Base-by-base conservation (phyloP, 1,140 invertebrate genomes). In the Octopus bimaculoides region DNA sequence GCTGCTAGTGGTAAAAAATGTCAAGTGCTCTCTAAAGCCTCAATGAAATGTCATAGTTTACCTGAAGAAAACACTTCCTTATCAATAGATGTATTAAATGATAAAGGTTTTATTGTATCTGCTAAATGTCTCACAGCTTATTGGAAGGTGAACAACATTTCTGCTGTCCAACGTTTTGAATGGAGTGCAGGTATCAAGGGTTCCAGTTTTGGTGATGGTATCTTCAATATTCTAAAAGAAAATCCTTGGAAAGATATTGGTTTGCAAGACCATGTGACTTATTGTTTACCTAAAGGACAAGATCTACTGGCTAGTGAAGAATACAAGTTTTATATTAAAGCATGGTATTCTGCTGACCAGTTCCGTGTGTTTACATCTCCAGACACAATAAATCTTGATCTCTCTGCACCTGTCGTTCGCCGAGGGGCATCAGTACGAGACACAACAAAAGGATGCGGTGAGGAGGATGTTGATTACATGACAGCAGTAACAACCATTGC, bases 221-320 rank as follows among this genome's bases (percentile, higher is more conserved):
- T 86, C 52, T 84, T 82, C 76, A 73, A 83, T 75, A 41, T 56
- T 5, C 54, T 12, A n/a, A 56, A 12, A 6, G 85, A 83, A 52
- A 75, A 80, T 61, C 26, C 77, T 5, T 86, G 85, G 85, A 41
- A 81, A 66, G 82, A 85, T 79, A 76, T 83, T n/a, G 84, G 84
- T 52, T 53, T 69, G 8, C 26, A 78, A 75, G 82, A 77, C 0
- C 14, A 79, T 2, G 61, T 83, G n/a, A 77, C 79, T 55, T 80
- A 85, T 77, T 86, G 85, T 74, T 55, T 86, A 69, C 79, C 79
- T 26, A 52, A 12, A 17, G 74, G 55, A 6, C 75, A 56, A 66
- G 53, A 78, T 5, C 78, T 86, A 12, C 6, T 4, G 2, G 69
- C 82, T 53, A 79, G 69, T 3, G 52, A 56, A 6, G 41, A 77